Evolutionary conservation across 1,140 invertebrate species (phyloP), one percentile per base, ranked within the genome.

Genomic region (Heliconius hermathena): DNA sequence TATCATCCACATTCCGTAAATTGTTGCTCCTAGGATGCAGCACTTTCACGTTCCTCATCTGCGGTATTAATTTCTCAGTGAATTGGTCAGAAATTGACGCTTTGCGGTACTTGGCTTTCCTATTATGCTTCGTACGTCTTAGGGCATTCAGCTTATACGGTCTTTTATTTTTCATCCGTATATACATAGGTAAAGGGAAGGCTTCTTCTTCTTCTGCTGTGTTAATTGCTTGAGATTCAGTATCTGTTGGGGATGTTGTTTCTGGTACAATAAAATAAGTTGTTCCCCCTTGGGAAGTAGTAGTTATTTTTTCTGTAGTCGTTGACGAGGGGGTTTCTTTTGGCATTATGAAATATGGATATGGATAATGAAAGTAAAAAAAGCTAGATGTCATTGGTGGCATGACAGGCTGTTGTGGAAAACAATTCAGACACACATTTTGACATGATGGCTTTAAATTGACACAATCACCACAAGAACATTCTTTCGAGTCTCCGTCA

Each of bases 91-190:
- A 85, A 79, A 88, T 85, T 16, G 87, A 78, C 20, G 85, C 77
- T 72, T 85, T 83, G 66, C 84, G 82, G 33, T 87, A 85, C 54
- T 87, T 85, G 41, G 85, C 79, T 71, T 82, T 81, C 82, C 80
- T 87, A 73, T 88, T 86, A 4, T 87, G 84, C 75, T 89, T 92
- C 1, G 85, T 89, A n/a, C 86, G 80, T 75, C 90, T 83, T 73
- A 89, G 29, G 13, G 88, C 81, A 38, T 87, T 88, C 52, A 88
- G 49, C 8, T 85, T 84, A 71, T 86, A 88, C 54, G 85, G 87
- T 3, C 77, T 81, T 70, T 86, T 85, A 8, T 82, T 76, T 71
- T 83, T 85, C 26, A 76, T 26, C 66, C 71, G n/a, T 49, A 52
- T 29, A 73, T 72, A 57, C 57, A 76, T 38, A 49, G 52, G 70